phyloP scores from a whole-genome alignment of 2,797 vertebrate genomes.

The Schizopygopsis malacanthus region DNA sequence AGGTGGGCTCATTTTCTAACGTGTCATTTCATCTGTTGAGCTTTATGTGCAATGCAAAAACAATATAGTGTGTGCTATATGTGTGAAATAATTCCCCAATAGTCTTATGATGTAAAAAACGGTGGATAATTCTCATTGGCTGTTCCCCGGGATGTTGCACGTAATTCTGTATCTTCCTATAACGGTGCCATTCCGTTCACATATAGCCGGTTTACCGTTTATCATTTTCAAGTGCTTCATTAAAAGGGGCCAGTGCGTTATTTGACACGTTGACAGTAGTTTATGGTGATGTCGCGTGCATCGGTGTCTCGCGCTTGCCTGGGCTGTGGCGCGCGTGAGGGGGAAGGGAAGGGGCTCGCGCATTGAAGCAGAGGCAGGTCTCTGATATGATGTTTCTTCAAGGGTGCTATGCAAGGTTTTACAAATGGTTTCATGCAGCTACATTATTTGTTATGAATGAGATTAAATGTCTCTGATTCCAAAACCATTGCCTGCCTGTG shows the following conservation, averaged over 20 bases:
- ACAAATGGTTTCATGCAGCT: not conserved
- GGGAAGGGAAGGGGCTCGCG: slow-evolving; percentile 48
- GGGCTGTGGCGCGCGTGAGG: slow-evolving; percentile 43
- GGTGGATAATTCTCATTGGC: slow-evolving; percentile 25
- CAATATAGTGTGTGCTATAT: not conserved
- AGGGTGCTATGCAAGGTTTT: not conserved
- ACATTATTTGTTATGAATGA: not conserved
- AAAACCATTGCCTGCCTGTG: not conserved
- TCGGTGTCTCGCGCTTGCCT: slow-evolving; percentile 23
- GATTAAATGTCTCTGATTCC: not conserved
- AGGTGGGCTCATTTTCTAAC: slow-evolving; percentile 71
- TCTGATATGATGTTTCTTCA: slow-evolving; percentile 1
- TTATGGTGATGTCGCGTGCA: slow-evolving; percentile 29
- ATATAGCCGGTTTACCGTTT: not conserved
- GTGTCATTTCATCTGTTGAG: not conserved
- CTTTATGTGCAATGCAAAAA: not conserved
- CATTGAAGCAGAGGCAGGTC: slow-evolving; percentile 16
- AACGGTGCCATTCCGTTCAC: not conserved
- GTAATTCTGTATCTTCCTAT: not conserved
- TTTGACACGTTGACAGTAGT: slow-evolving; percentile 4
- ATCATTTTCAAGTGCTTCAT: not conserved
- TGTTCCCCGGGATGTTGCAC: slow-evolving; percentile 15
- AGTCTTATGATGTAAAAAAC: not conserved
- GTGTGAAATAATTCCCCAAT: not conserved
- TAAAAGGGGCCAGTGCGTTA: not conserved